Base-by-base conservation (phyloP, 2,113 vertebrate species). In the Haemorhous mexicanus region DNA sequence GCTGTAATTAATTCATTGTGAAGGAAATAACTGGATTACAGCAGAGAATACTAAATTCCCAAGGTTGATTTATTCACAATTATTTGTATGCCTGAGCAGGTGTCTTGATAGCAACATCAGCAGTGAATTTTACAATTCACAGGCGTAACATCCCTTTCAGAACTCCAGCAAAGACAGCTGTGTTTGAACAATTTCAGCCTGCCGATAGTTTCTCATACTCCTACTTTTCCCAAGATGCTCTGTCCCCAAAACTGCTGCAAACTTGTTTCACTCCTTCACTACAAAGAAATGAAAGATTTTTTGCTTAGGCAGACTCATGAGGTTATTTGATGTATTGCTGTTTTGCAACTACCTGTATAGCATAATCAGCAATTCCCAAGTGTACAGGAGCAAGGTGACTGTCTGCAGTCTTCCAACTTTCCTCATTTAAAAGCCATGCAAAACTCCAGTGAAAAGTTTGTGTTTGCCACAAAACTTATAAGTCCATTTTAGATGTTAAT, bases 171-270 rank as follows among this genome's bases (percentile, higher is more conserved):
- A 70, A 78, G 59, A 28, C 91, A 93, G 59, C 67, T 93, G 91
- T 67, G 59, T 80, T 91, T 90, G 75, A 93, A 89, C 53, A 79
- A 39, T 63, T 91, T 86, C 63, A 88, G 63, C 55, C 75, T 95
- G 30, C 30, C 63, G 74, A 30, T 28, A 70, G 7, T 78, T 94
- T 91, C 75, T 80, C 33, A 30, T 70, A 62, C 10, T 76, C 46
- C 17, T 28, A 16, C 15, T 94, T 94, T 93, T 83, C 93, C 81
- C 82, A 90, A 85, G 55, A 67, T 3, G 0, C 46, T 52, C 6
- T 55, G 12, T 49, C 55, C 76, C 67, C 30, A 66, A 52, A 93
- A 66, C 61, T 55, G 17, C 64, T 74, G 59, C 83, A 56, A 89
- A 85, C 64, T 83, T 89, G 35, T 93, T 94, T 35, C 24, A 37